A percentile compares a stretch with the other conserved stretches of the same genome.
These are phyloP conservation scores for Danaus melanippus DNA, from an alignment of 1,140 invertebrate genomes.

Conservation along the genomic window DNA sequence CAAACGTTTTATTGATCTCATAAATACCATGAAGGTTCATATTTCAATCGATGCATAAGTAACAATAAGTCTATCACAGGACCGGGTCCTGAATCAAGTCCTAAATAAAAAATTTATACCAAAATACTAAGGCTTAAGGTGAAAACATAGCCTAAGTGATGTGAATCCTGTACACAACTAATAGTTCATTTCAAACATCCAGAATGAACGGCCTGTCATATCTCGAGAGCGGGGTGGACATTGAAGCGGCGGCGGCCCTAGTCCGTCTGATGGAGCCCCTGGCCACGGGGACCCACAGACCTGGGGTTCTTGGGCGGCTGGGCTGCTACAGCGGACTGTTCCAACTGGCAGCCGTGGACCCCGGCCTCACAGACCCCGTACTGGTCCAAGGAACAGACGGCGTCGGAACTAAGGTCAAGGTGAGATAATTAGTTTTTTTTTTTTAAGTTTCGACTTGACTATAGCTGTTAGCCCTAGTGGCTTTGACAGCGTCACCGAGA, in stretches of 20 bases:
- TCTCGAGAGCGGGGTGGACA: conserved; percentile 93
- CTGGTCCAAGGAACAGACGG: conserved; percentile 96
- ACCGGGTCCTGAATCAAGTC: no score
- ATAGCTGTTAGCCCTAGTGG: no score
- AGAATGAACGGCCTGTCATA: conserved; percentile 83
- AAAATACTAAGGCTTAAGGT: no score
- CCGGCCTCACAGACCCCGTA: conserved; percentile 82
- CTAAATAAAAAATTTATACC: no score
- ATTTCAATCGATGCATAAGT: no score
- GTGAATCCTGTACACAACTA: no score
- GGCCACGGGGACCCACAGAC: conserved; percentile 77
- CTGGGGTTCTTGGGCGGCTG: conserved; percentile 84
- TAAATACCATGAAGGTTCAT: no score
- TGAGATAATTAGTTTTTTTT: conserved; percentile 41
- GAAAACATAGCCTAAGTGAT: no score
- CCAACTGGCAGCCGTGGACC: conserved; percentile 76
- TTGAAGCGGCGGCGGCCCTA: conserved; percentile 89
- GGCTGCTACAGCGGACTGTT: conserved; percentile 96
- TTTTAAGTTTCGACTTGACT: no score
- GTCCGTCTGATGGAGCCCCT: conserved; percentile 88
- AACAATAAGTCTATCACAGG: no score
- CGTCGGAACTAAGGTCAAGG: conserved; percentile 94
- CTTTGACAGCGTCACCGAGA: no score
- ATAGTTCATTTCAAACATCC: neutral
- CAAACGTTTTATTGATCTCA: no score